Base-by-base conservation (phyloP, 2,797 vertebrate species). In the Australoheros facetus region DNA sequence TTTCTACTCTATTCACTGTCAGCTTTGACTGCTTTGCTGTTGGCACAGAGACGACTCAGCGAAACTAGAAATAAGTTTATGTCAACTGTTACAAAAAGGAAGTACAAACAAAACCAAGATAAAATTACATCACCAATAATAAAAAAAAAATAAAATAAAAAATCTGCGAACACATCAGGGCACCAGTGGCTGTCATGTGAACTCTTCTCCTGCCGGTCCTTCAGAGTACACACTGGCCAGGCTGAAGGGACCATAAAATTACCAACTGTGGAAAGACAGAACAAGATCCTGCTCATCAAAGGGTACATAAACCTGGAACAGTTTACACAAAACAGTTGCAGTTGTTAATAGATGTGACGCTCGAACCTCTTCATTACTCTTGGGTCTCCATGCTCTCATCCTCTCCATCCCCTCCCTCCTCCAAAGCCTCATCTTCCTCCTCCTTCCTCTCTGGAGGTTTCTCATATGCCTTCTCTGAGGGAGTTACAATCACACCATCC, bases 361-460 rank as follows among this genome's bases (percentile, higher is more conserved):
- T 76, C 77, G 7, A 21, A 88, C 90, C 19, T 76, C 39, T 17
- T 72, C 32, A 0, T 98, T 93, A 99, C 77, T 99, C 98, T 87
- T 99, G 97, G 0, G 98, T 99, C 94, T 99, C 98, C 98, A 99
- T 99, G 92, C 95, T 98, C 79, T 99, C 97, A 6, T 99, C 98
- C 51, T 99, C 97, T 48, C 96, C 97, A 0, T 97, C 97, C 1
- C 94, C 96, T 0, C 96, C 96, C 78, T 99, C 97, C 32, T 98
- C 98, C 78, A 98, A 91, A 2, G 96, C 96, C 45, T 98, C 97
- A 0, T 99, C 98, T 1, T 99, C 98, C 16, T 98, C 98, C 85
- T 99, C 98, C 80, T 99, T 99, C 90, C 97, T 97, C 92, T 99
- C 98, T 0, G 97, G 97, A 0, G 98, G 98, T 62, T 99, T 99